These are phyloP conservation scores for Anseranas semipalmata DNA, from an alignment of 2,113 vertebrate genomes.

Conservation along the genomic window DNA sequence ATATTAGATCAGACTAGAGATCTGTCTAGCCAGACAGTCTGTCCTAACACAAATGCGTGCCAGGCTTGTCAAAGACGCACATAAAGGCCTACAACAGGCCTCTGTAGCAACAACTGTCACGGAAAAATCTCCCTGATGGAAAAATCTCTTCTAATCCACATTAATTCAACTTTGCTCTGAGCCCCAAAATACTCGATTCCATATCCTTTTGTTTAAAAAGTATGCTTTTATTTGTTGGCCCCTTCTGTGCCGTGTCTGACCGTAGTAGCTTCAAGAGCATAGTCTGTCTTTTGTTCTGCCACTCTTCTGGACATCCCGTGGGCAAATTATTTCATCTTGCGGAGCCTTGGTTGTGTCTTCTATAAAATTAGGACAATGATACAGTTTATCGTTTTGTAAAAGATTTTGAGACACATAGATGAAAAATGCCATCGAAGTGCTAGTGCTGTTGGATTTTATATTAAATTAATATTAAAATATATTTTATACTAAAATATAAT, in stretches of 20 bases:
- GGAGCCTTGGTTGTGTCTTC: background rate
- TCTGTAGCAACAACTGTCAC: background rate
- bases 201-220: background rate
- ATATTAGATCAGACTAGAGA: background rate
- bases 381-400: background rate
- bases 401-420: rapidly evolving
- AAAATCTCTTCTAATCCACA: background rate
- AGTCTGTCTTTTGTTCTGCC: background rate
- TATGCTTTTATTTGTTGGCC: rapidly evolving
- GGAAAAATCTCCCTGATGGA: background rate
- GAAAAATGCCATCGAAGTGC: background rate
- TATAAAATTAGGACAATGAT: background rate
- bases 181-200: background rate
- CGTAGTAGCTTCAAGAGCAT: rapidly evolving
- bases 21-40: background rate
- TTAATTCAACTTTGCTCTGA: background rate
- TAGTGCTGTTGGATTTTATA: rapidly evolving
- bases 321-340: background rate
- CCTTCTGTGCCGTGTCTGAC: rapidly evolving
- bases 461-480: too few species aligned
- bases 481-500: background rate
- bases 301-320: background rate
- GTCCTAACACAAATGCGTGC: background rate
- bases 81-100: background rate
- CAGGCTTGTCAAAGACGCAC: background rate